Conservation (phyloP, 30 jellyfish, hydroid and myxozoan genomes). For the Clytia hemisphaerica region DNA sequence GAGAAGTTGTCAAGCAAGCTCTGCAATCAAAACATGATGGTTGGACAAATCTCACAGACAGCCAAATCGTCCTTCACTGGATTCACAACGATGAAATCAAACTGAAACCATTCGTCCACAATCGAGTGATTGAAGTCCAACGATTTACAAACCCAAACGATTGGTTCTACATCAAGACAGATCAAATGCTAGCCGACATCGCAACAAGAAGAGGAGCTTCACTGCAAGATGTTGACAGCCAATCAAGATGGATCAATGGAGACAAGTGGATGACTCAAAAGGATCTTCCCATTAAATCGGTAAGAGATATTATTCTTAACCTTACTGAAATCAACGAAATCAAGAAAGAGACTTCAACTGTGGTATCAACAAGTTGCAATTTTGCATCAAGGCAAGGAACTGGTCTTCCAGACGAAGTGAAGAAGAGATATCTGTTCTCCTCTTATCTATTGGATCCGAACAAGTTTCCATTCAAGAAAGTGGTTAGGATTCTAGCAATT, state of each 20-base stretch:
- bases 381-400: too few relatives aligned
- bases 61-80: conserved; percentile 7
- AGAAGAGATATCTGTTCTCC: neutral
- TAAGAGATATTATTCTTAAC: neutral
- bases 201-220: conserved; percentile 18
- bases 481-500: too few relatives aligned
- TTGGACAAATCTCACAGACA: neutral
- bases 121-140: conserved; percentile 2
- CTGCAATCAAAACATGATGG: neutral
- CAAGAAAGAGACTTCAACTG: too few relatives aligned
- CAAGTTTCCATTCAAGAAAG: neutral
- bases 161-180: conserved; percentile 10
- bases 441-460: conserved; percentile 4
- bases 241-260: conserved; percentile 11
- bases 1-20: conserved; percentile 6
- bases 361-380: too few relatives aligned
- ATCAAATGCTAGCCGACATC: too few relatives aligned
- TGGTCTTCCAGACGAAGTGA: too few relatives aligned
- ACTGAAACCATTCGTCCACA: conserved; percentile 3
- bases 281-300: neutral
- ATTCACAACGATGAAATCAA: neutral
- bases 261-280: neutral
- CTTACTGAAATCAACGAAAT: neutral
- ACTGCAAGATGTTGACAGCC: neutral
- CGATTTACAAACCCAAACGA: conserved; percentile 1